Conservation (phyloP, 1,140 invertebrate species). For the Uloborus diversus region DNA sequence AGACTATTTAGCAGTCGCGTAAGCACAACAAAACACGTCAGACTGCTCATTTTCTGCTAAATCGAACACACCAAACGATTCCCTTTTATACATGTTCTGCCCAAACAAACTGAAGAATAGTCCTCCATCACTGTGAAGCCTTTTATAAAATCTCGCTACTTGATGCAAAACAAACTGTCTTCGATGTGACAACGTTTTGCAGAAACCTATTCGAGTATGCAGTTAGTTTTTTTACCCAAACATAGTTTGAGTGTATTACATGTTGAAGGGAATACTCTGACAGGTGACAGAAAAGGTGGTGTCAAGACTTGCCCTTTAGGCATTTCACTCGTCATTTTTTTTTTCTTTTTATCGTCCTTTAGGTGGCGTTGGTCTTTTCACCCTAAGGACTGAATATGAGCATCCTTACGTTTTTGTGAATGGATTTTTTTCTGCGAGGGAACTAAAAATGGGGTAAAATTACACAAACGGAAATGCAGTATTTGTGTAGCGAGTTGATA, state of each 20-base stretch:
- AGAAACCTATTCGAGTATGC: background rate
- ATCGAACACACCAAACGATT: background rate
- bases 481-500: no score
- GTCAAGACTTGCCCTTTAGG: background rate
- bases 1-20: no score
- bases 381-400: background rate
- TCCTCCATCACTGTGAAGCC: no score
- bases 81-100: no score
- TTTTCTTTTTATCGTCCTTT: no score
- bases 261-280: background rate
- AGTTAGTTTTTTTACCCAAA: conserved; percentile 7
- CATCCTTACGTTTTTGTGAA: no score
- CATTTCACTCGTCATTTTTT: background rate
- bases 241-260: conserved; percentile 3
- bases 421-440: no score
- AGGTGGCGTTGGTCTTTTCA: background rate
- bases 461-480: no score
- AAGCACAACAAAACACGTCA: background rate
- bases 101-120: no score
- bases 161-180: background rate
- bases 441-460: no score
- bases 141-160: background rate
- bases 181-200: background rate
- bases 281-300: conserved; percentile 27
- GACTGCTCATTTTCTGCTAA: background rate